Evolutionary conservation across 1,140 invertebrate species (phyloP).

Genomic region (Zaprionus camerounensis): DNA sequence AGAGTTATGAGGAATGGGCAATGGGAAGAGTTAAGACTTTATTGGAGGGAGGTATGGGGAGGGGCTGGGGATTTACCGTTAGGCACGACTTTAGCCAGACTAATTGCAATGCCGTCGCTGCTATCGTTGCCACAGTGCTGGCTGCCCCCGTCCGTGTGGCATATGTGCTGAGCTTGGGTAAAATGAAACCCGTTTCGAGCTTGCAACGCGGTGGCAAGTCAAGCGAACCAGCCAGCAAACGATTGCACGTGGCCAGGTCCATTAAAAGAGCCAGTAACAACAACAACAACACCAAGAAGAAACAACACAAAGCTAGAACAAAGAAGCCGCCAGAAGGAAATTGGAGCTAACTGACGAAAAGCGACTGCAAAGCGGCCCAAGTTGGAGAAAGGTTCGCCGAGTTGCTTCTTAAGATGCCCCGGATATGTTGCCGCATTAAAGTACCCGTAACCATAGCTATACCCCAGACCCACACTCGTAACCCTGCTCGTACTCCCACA

Average conservation of each 20-base stretch:
- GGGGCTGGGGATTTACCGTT: constrained; percentile 56
- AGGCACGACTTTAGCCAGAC: constrained; percentile 79
- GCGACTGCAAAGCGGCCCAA: neutral
- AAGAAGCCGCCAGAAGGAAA: constrained; percentile 49
- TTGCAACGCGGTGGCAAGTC: constrained; percentile 26
- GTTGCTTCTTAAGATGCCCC: constrained; percentile 25
- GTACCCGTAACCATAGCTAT: constrained; percentile 3
- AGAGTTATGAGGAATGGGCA: constrained; percentile 47
- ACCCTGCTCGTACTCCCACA: neutral
- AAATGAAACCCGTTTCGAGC: constrained; percentile 60
- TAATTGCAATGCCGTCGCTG: constrained; percentile 61
- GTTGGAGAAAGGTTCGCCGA: constrained; percentile 27
- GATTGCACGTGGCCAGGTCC: constrained; percentile 59
- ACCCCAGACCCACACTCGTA: neutral
- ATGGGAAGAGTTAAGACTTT: constrained; percentile 21
- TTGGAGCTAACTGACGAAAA: constrained; percentile 50
- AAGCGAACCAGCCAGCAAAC: constrained; percentile 43
- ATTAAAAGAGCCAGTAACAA: constrained; percentile 28
- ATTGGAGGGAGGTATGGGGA: neutral
- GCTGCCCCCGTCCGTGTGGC: constrained; percentile 41
- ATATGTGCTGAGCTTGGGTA: constrained; percentile 35
- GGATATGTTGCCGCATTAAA: constrained; percentile 2
- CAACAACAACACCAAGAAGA: neutral
- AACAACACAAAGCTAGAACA: constrained; percentile 35
- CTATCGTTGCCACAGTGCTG: neutral